Base-by-base conservation (phyloP, 2,888 invertebrate species). In the Athalia rosae region DNA sequence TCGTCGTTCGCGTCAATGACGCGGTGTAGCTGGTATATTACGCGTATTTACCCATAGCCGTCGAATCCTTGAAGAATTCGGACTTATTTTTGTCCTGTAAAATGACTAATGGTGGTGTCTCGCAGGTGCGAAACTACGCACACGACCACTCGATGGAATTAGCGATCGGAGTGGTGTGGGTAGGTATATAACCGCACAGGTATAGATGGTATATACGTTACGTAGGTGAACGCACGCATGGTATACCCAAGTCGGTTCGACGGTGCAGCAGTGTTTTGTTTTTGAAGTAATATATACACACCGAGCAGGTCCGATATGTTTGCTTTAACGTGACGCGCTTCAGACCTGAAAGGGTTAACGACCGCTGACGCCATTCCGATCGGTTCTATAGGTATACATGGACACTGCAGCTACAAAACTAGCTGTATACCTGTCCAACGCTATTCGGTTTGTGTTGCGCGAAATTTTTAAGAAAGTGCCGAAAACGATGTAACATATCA, bases 321-420 rank as follows among this genome's bases (percentile, higher is more conserved):
- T 74, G 74, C 61, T 59, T 50, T 50, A 74, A 71, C 74, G 74
- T 74, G 74, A 74, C 74, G 62, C 74, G 74, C 15, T 74, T 74
- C 71, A 58, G 74, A 47, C 28, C 50, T 4, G 11, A 28, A 50
- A 48, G 74, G 50, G 74, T 74, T 61, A 74, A 74, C 74, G 74
- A 74, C 74, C 74, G 62, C 45, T 58, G 45, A 58, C 56, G 56
- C 45, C 7, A 53, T 53, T 5, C 28, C 66, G 15, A 50, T 67
- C 41, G 50, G 59, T 4, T 53, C n/a, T 67, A 53, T 48, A 59
- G 11, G 59, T 59, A 13, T 11, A 13, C 64, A 47, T 41, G 41
- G 61, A 41, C 61, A 63, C 11, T 47, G 13, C 13, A 63, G 4
- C 15, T 11, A 59, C 2, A 8, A 61, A 6, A 28, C 4, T 4